Evolutionary conservation across 2,113 vertebrate species (phyloP), one percentile per base, ranked within the genome.

Genomic region (Lasiurus cinereus): DNA sequence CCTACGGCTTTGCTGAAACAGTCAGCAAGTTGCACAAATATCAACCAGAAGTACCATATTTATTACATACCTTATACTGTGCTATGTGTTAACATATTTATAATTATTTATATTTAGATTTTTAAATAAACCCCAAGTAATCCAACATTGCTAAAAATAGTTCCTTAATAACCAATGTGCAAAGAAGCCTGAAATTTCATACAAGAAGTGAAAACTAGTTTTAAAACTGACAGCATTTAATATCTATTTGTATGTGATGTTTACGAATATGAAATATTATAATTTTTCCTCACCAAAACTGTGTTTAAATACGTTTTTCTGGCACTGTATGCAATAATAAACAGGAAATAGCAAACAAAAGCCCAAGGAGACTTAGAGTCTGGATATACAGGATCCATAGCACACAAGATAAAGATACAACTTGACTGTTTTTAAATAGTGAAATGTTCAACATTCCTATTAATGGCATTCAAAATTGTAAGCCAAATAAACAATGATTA

Each of bases 81-180:
- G 11, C 9, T 90, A 22, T n/a, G 9, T 59, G 7, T 82, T 79
- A 84, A 76, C 64, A 77, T 39, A 83, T 67, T 43, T 79, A 11
- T 31, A 79, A 83, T 76, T 77, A 85, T 56, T 74, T 82, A 66
- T 48, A 72, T 74, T 94, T 93, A 36, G 0, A 52, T 73, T 96
- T 95, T 77, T 73, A 62, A 94, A 80, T 27, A 88, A 85, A 91
- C 79, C 2, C 12, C 31, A 95, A 94, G 91, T 39, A 85, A 83
- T 48, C 15, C 11, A 67, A 54, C 46, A 48, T 4, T 88, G 14
- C 67, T 86, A 18, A 80, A 92, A 91, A 80, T 29, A 69, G 18
- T 56, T 85, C 19, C 36, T 95, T 36, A 91, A 79, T 52, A 93
- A 90, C 6, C n/a, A 89, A 66, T 8, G 73, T 69, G 19, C 15